Base-by-base conservation (phyloP, 2,888 invertebrate genomes). In the Pollenia griseotomentosa region DNA sequence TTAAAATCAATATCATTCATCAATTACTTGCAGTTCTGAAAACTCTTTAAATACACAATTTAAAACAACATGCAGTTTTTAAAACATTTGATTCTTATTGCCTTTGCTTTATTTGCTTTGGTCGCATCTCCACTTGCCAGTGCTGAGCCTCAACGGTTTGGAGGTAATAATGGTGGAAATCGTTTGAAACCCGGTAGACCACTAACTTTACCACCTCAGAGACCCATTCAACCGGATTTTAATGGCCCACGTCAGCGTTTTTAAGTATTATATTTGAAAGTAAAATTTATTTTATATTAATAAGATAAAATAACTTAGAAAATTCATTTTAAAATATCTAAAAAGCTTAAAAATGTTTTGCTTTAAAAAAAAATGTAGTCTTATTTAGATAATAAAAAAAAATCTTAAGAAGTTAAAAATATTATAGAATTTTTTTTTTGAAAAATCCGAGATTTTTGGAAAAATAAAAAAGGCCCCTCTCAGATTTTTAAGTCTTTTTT, bases 141-240 rank as follows among this genome's bases (percentile, higher is more conserved):
- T 42, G 83, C 83, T 9, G 71, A 78, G 10, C 53, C 48, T 2
- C 51, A 10, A 23, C n/a, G 16, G 16, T 65, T 40, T 71, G 81
- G 63, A 4, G 42, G 12, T 12, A 53, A 19, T 44, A 16, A 33
- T 33, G 33, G 9, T 9, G 46, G 70, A 1, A 51, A 7, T 44
- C 61, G 14, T 46, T 59, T 65, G 6, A 57, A 48, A 16, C 75
- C 70, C 3, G 40, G 48, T 2, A 66, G 81, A 59, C 85, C 85
- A 40, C 40, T 73, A 1, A 85, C 85, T 40, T 51, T 85, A 55
- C 85, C 85, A 48, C 85, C 85, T 11, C 77, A 78, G 61, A 59
- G 78, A 55, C 81, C 81, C 6, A 55, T 66, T 16, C 82, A 63
- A 55, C 78, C 85, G 44, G 59, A 85, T 74, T 82, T 82, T n/a